Evolutionary conservation across 2,888 invertebrate species (phyloP), one percentile per base, ranked within the genome.

Genomic region (Drosophila peninsularis): DNA sequence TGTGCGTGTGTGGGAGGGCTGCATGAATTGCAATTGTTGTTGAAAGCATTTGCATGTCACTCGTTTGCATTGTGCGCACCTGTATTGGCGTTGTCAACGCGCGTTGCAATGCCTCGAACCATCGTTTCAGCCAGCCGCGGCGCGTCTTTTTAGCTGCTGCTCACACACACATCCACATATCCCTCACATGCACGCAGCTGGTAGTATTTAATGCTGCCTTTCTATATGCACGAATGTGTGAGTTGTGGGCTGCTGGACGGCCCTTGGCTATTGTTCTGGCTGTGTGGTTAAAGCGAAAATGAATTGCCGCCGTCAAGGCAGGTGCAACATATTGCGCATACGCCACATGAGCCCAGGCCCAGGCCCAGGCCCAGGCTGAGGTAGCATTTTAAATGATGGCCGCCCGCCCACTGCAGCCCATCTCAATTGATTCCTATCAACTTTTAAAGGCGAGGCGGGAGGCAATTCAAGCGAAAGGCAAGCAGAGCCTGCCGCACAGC

Each of bases 31-130:
- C 86, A 86, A 79, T 87, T 87, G 84, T 87, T 85, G 89, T 80
- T 87, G 87, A 87, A 88, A 88, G 87, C 87, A 87, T 89, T 87
- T 87, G 89, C 87, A 89, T 89, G 87, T 87, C 86, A 86, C 82
- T 83, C 89, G 82, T 79, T 81, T 77, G 82, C 80, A 84, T 80
- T 82, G 78, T 73, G 86, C 63, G 65, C 83, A 83, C 83, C 83
- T 83, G 83, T 75, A 88, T 88, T 88, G 88, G 86, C 78, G 71
- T 82, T 83, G 83, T 80, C 88, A 80, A 71, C 67, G 73, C 62
- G 68, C 56, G 37, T 4, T 45, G 36, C 44, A 17, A 5, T 44
- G 58, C 64, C 60, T 36, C 54, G 36, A 36, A 14, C 45, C 37
- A 10, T 10, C 19, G 13, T n/a, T 10, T 19, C 34, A 32, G 56